Evolutionary conservation across 2,888 invertebrate genomes (phyloP).

Genomic region (Portevinia maculata): DNA sequence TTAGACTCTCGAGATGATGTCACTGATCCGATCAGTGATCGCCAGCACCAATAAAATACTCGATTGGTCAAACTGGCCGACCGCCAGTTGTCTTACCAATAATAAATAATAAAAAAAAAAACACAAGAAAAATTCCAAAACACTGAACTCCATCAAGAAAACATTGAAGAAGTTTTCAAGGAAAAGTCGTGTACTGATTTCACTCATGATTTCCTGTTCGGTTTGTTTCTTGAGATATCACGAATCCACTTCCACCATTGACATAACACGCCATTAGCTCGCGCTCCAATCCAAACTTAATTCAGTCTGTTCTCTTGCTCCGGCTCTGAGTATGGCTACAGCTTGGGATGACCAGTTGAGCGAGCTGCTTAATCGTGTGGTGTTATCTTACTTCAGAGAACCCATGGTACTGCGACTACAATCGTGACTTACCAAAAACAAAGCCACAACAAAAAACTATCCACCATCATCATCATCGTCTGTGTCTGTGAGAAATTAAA

Average conservation of each 20-base stretch:
- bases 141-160: conserved; percentile 31
- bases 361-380: conserved; percentile 65
- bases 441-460: conserved; percentile 10
- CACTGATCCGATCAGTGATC: not conserved
- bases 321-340: not conserved
- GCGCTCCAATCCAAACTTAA: conserved; percentile 26
- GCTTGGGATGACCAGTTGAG: conserved; percentile 58
- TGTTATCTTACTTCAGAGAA: conserved; percentile 70
- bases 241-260: conserved; percentile 64
- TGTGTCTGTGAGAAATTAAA: conserved; percentile 68
- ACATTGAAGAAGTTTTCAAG: conserved; percentile 64
- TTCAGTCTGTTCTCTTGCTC: not conserved
- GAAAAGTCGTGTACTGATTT: conserved; percentile 72
- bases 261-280: conserved; percentile 70
- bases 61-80: conserved; percentile 18
- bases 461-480: conserved; percentile 7
- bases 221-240: conserved; percentile 63
- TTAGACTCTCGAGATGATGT: not conserved
- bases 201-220: conserved; percentile 73
- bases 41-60: not conserved
- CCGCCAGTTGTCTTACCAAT: conserved; percentile 7
- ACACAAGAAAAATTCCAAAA: not conserved
- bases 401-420: conserved; percentile 32
- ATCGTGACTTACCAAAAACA: conserved; percentile 69
- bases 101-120: not conserved